phyloP scores from a whole-genome alignment of 2,888 invertebrate species.

The Polydesmus complanatus region DNA sequence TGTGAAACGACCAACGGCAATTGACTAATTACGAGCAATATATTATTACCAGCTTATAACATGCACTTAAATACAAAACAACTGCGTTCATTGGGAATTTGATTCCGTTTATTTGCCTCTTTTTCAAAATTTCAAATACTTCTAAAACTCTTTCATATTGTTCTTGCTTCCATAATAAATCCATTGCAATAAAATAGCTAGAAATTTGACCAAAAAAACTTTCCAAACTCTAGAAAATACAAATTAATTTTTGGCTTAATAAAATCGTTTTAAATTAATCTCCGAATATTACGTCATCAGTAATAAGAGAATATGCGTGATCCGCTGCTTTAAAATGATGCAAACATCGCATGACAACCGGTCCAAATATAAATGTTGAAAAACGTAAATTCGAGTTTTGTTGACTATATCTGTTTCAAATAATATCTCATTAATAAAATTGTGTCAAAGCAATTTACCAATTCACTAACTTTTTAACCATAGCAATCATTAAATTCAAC shows the following conservation, averaged over 20 bases:
- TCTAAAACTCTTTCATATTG: conserved; percentile 52
- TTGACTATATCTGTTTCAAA: conserved; percentile 46
- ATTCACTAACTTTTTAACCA: conserved; percentile 46
- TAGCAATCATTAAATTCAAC: conserved; percentile 46
- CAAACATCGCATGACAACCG: conserved; percentile 65
- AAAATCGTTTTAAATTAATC: not conserved
- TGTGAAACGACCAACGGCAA: not conserved
- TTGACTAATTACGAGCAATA: not conserved
- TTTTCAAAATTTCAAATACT: conserved; percentile 46
- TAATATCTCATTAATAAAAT: not conserved
- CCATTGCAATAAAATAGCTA: conserved; percentile 51
- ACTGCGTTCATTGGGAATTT: conserved; percentile 53
- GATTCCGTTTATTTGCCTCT: conserved; percentile 46
- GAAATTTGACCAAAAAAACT: conserved; percentile 59
- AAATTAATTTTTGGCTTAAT: not conserved
- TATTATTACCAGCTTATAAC: conserved; percentile 58
- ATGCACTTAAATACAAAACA: conserved; percentile 52
- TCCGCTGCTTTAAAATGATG: conserved; percentile 53
- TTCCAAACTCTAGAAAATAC: conserved; percentile 37
- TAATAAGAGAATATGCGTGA: conserved; percentile 41
- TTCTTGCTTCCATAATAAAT: conserved; percentile 52
- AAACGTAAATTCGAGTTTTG: conserved; percentile 64
- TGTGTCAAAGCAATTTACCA: not conserved
- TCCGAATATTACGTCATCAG: conserved; percentile 2
- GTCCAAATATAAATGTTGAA: conserved; percentile 66